A percentile compares a stretch with the other conserved stretches of the same genome.
These are phyloP conservation scores for Semaprochilodus insignis DNA, from an alignment of 2,797 vertebrate genomes.

Conservation along the genomic window DNA sequence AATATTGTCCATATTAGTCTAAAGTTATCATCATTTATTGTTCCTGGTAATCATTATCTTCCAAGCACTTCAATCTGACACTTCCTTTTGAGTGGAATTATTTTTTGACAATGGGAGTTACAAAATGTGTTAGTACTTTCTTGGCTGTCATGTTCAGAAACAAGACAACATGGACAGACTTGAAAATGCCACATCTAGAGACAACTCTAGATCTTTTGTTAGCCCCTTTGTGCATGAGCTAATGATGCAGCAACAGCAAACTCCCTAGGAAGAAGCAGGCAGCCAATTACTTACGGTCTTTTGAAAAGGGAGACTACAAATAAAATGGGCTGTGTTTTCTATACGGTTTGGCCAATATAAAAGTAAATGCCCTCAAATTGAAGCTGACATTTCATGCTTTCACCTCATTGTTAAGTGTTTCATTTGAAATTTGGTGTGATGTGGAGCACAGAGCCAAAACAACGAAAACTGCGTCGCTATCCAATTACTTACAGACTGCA, in stretches of 20 bases:
- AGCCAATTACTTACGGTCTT: neutral
- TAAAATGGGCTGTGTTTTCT: neutral
- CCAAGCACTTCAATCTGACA: too few relatives aligned
- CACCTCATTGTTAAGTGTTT: neutral
- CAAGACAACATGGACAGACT: neutral
- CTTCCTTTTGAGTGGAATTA: too few relatives aligned
- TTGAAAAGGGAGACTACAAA: neutral
- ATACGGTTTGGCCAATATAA: neutral
- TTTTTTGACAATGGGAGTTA: too few relatives aligned
- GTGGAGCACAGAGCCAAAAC: neutral
- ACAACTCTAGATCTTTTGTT: neutral
- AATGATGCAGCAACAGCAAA: conserved; percentile 1
- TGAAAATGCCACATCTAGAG: neutral
- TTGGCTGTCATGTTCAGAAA: neutral
- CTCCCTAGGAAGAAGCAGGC: neutral
- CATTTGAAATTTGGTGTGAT: neutral
- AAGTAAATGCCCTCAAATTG: conserved; percentile 16
- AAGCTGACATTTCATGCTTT: neutral
- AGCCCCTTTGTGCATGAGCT: too few relatives aligned
- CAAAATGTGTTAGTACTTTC: too few relatives aligned
- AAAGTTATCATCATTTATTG: too few relatives aligned
- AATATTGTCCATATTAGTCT: too few relatives aligned
- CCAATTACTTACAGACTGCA: neutral
- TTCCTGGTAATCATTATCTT: too few relatives aligned
- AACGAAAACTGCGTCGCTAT: neutral